These are phyloP conservation scores for Accipiter cooperii DNA, from an alignment of 2,113 vertebrate species.

Conservation along the genomic window DNA sequence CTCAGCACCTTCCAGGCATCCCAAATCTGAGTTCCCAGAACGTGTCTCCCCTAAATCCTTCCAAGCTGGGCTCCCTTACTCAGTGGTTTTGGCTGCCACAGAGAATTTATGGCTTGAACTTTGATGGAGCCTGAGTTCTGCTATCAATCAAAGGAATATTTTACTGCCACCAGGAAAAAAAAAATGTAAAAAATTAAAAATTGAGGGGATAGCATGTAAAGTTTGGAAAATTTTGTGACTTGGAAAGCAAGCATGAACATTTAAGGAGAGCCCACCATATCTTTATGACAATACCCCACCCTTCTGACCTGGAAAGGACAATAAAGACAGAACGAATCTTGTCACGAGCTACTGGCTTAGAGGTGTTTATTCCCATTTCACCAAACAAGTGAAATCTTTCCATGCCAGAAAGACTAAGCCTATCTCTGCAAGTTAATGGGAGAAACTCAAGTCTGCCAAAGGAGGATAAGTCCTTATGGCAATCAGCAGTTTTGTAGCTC, in stretches of 20 bases:
- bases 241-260: neutral
- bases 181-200: neutral
- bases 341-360: neutral
- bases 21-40: slow-evolving; percentile 17
- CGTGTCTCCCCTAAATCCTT: neutral
- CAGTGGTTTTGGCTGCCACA: slow-evolving; percentile 8
- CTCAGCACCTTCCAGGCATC: neutral
- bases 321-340: neutral
- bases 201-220: neutral
- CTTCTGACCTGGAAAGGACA: neutral
- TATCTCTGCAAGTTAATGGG: neutral
- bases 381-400: neutral
- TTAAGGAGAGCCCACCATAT: neutral
- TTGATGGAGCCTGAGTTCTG: neutral
- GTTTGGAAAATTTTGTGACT: neutral
- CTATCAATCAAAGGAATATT: neutral
- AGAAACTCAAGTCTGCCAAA: neutral
- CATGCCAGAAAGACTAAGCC: neutral
- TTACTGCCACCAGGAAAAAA: neutral
- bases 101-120: neutral
- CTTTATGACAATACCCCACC: neutral
- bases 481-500: neutral
- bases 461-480: neutral
- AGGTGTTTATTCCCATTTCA: neutral
- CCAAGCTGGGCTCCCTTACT: neutral